phyloP scores from a whole-genome alignment of 2,888 invertebrate species.

The Craniophora ligustri region DNA sequence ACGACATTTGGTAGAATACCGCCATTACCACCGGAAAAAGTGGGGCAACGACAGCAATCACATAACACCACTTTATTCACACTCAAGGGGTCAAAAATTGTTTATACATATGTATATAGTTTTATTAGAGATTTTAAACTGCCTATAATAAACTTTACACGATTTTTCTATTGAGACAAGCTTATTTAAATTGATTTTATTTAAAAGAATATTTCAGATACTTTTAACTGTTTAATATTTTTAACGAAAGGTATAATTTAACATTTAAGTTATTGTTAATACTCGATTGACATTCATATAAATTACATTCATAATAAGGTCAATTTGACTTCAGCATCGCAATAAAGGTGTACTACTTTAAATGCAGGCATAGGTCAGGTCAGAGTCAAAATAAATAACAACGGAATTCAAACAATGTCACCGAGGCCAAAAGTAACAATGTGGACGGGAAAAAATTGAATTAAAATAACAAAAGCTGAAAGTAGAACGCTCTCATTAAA shows the following conservation, averaged over 20 bases:
- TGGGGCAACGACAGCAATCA: slow-evolving; percentile 1
- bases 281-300: not conserved
- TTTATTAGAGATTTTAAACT: too few species aligned
- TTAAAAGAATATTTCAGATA: too few species aligned
- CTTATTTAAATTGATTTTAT: too few species aligned
- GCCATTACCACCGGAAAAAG: slow-evolving; percentile 9
- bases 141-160: too few species aligned
- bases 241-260: too few species aligned
- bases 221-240: too few species aligned
- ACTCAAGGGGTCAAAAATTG: not conserved
- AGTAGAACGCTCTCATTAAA: slow-evolving; percentile 24
- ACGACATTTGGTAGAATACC: slow-evolving; percentile 20
- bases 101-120: too few species aligned
- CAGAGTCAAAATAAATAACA: too few species aligned
- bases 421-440: slow-evolving; percentile 29
- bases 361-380: slow-evolving; percentile 4
- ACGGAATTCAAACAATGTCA: slow-evolving; percentile 34
- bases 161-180: too few species aligned
- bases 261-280: not conserved
- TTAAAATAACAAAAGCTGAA: slow-evolving; percentile 37
- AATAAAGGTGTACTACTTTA: slow-evolving; percentile 11
- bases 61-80: slow-evolving; percentile 3
- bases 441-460: slow-evolving; percentile 23
- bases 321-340: slow-evolving; percentile 15
- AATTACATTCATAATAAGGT: slow-evolving; percentile 2